These are phyloP conservation scores for Aldrovandia affinis DNA, from an alignment of 2,797 vertebrate species.

Conservation along the genomic window DNA sequence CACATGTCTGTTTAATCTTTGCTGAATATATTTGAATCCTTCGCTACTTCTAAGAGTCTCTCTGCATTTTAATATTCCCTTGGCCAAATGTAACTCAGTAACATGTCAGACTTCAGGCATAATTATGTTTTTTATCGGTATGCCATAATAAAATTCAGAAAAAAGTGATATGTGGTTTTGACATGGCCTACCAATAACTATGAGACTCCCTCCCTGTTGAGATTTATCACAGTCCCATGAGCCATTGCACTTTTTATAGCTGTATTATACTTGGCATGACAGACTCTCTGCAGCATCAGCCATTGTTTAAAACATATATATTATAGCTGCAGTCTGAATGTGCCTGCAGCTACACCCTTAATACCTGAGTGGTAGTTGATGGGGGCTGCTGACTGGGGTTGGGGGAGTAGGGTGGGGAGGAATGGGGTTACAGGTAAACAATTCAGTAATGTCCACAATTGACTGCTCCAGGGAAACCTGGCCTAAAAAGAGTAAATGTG, in stretches of 20 bases:
- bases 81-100: not conserved
- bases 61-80: not conserved
- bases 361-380: not conserved
- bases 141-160: not conserved
- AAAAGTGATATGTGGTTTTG: not conserved
- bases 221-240: not conserved
- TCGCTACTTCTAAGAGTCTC: not conserved
- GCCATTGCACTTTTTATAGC: not conserved
- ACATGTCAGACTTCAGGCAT: not conserved
- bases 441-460: not conserved
- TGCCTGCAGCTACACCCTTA: not conserved
- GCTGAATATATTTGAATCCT: not conserved
- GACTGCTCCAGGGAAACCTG: not conserved
- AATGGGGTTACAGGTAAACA: not conserved
- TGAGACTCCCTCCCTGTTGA: not conserved
- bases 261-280: not conserved
- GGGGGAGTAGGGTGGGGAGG: not conserved
- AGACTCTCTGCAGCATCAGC: not conserved
- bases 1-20: not conserved
- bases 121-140: not conserved
- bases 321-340: not conserved
- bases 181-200: no score
- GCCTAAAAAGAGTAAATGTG: no score
- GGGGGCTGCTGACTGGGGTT: not conserved
- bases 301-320: not conserved